These are phyloP conservation scores for Ascaphus truei DNA, from an alignment of 2,113 vertebrate species.

Conservation along the genomic window DNA sequence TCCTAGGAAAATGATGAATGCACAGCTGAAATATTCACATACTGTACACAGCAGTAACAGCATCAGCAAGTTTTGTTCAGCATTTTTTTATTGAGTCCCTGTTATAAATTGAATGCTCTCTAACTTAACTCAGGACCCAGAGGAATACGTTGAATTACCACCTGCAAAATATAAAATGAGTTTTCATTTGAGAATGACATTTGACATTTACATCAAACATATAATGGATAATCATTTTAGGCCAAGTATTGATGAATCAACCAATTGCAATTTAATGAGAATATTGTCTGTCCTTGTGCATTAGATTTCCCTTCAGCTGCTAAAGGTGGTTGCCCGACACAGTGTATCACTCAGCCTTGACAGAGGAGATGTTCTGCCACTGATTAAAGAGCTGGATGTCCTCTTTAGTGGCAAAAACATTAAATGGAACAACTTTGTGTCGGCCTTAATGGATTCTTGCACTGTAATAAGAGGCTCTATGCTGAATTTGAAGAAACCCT, in stretches of 20 bases:
- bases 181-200: slow-evolving; percentile 54
- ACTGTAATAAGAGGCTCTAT: slow-evolving; percentile 62
- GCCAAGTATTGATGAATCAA: slow-evolving; percentile 48
- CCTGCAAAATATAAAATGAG: slow-evolving; percentile 45
- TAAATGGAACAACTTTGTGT: slow-evolving; percentile 63
- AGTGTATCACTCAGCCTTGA: slow-evolving; percentile 61
- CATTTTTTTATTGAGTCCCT: not conserved
- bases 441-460: slow-evolving; percentile 66
- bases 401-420: slow-evolving; percentile 63
- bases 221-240: slow-evolving; percentile 58
- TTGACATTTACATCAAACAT: slow-evolving; percentile 61
- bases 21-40: too few species aligned
- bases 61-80: too few species aligned
- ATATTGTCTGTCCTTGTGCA: slow-evolving; percentile 55
- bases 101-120: too few species aligned
- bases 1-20: too few species aligned
- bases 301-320: slow-evolving; percentile 48
- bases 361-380: slow-evolving; percentile 62
- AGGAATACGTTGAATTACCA: slow-evolving; percentile 49
- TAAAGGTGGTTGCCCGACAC: slow-evolving; percentile 46
- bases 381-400: slow-evolving; percentile 64
- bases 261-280: slow-evolving; percentile 56
- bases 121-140: slow-evolving; percentile 41
- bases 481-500: slow-evolving; percentile 60
- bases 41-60: too few species aligned